Conservation (phyloP, 1,140 invertebrate genomes). For the Procambarus virginalis region DNA sequence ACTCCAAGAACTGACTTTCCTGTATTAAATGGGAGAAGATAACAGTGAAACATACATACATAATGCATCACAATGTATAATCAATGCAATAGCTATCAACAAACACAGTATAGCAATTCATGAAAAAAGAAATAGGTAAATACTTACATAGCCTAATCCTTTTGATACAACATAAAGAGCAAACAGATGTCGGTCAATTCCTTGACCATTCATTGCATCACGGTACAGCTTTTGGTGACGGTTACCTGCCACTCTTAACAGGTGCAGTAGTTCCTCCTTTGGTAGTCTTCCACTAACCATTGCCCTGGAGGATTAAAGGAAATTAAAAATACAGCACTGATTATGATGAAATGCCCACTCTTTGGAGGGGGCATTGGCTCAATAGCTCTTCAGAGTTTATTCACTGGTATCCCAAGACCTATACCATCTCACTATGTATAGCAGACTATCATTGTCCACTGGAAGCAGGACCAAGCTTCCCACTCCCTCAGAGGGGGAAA, state of each 20-base stretch:
- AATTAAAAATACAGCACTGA: too few relatives aligned
- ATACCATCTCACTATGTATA: too few relatives aligned
- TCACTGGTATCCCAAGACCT: too few relatives aligned
- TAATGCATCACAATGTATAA: constrained; percentile 72
- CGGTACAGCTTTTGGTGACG: constrained; percentile 74
- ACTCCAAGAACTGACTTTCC: constrained; percentile 64
- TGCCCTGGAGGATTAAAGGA: constrained; percentile 72
- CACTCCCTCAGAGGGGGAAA: too few relatives aligned
- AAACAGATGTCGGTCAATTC: constrained; percentile 78
- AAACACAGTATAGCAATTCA: background rate
- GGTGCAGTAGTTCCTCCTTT: constrained; percentile 53
- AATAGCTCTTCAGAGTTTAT: too few relatives aligned
- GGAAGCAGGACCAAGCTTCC: too few relatives aligned
- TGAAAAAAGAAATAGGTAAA: background rate
- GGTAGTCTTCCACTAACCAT: constrained; percentile 72
- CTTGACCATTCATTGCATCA: constrained; percentile 75
- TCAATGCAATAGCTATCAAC: background rate
- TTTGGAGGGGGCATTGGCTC: too few relatives aligned
- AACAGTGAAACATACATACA: background rate
- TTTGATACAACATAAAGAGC: constrained; percentile 77
- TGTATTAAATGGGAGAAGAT: background rate
- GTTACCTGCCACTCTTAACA: constrained; percentile 72
- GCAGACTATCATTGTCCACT: too few relatives aligned
- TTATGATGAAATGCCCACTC: too few relatives aligned
- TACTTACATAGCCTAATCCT: constrained; percentile 74